Evolutionary conservation across 2,797 vertebrate species (phyloP), one percentile per base, ranked within the genome.

Genomic region (Gadopsis bispinosus): DNA sequence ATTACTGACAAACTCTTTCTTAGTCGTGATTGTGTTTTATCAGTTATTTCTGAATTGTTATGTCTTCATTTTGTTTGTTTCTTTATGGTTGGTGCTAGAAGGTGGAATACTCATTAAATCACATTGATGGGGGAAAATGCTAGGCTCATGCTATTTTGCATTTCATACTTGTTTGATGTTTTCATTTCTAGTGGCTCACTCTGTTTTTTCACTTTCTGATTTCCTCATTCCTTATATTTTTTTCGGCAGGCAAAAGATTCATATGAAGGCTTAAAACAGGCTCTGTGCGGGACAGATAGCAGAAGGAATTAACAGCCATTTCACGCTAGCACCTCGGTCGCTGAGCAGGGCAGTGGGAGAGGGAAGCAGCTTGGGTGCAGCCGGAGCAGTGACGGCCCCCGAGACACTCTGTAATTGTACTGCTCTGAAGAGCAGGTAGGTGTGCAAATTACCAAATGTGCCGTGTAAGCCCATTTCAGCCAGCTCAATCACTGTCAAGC

Each of bases 371-470:
- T 77, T 70, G 88, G 87, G 88, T 83, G 81, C 84, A 88, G 88
- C 77, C 75, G 22, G 87, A 84, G 78, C 89, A 83, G 77, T 48
- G 79, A 85, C 65, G 88, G 87, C 91, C 92, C 87, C 75, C 35
- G 91, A 94, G 91, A 95, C 92, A 83, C 89, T 89, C 77, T 82
- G 91, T 95, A 95, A 96, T 95, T 95, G 94, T 93, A 50, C 85
- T 81, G 87, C 93, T 94, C 93, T 95, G 94, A 96, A 94, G 93
- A 95, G 94, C 91, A 93, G 93, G 91, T 93, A 93, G 94, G 93
- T 95, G 95, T 95, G 95, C 93, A 96, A 96, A 96, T 95, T 91
- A 94, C 90, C 87, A 95, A 95, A 95, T 95, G 94, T 95, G 92
- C 90, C 93, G 77, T 95, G 91, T 94, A 94, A 94, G 94, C 88